phyloP scores from a whole-genome alignment of 2,888 invertebrate genomes.

The Coremacera marginata region DNA sequence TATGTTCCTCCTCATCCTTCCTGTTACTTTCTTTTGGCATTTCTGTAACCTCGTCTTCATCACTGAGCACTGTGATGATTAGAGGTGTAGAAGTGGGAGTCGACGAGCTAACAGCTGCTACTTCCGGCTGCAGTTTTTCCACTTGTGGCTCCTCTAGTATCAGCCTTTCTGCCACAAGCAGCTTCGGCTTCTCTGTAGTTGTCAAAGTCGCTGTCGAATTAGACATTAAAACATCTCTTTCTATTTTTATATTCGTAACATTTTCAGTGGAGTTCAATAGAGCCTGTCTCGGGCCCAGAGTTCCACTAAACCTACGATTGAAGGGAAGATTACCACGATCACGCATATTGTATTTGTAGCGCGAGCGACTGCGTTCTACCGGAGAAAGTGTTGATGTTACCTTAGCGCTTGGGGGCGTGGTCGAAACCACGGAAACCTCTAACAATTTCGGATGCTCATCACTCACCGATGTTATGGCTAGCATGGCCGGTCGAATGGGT shows the following conservation, averaged over 20 bases:
- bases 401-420: constrained; percentile 45
- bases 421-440: constrained; percentile 72
- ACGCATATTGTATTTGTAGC: constrained; percentile 61
- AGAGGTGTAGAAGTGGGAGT: constrained; percentile 59
- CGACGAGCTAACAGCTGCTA: not conserved
- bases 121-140: not conserved
- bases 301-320: constrained; percentile 44
- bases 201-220: not conserved
- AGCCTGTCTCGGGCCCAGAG: constrained; percentile 37
- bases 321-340: constrained; percentile 48
- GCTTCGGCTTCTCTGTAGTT: not conserved
- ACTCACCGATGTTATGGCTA: constrained; percentile 69
- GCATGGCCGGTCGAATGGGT: constrained; percentile 64
- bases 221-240: constrained; percentile 24
- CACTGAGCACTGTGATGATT: constrained; percentile 62
- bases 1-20: not conserved
- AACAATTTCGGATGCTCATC: constrained; percentile 73
- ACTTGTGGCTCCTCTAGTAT: constrained; percentile 40
- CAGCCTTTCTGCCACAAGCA: constrained; percentile 30
- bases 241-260: not conserved
- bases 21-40: constrained; percentile 30
- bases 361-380: constrained; percentile 59
- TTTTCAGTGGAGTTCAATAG: too few species aligned
- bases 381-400: constrained; percentile 52
- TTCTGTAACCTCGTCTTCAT: constrained; percentile 57